phyloP scores from a whole-genome alignment of 2,113 vertebrate genomes.

The Corydoras maculifer region DNA sequence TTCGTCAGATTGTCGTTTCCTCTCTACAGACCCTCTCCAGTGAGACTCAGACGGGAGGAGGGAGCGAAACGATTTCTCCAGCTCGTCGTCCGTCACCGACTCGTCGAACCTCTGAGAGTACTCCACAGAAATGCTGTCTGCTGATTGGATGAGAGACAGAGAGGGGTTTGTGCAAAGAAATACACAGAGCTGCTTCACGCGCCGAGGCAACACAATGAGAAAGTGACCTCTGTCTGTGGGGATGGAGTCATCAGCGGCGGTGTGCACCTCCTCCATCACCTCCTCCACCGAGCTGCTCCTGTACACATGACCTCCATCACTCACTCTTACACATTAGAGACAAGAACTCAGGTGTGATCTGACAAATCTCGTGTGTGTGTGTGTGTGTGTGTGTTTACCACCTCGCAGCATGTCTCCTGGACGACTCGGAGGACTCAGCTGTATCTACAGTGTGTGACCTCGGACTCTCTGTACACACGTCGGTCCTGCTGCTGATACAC shows the following conservation, averaged over 20 bases:
- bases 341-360: not conserved
- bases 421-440: conserved; percentile 56
- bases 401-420: conserved; percentile 74
- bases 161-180: not conserved
- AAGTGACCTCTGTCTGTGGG: conserved; percentile 77
- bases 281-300: conserved; percentile 73
- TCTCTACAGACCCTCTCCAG: conserved; percentile 83
- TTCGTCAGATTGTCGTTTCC: conserved; percentile 84
- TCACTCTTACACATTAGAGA: conserved; percentile 63
- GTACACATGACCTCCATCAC: conserved; percentile 50
- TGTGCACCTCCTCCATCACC: conserved; percentile 74
- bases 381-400: conserved; percentile 39
- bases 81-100: conserved; percentile 91
- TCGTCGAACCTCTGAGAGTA: conserved; percentile 91
- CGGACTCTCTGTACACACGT: conserved; percentile 31
- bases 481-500: conserved; percentile 63
- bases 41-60: conserved; percentile 90
- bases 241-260: conserved; percentile 73
- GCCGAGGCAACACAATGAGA: not conserved
- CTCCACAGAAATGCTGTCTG: conserved; percentile 79
- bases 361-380: too few species aligned
- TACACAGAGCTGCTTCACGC: not conserved
- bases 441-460: too few species aligned
- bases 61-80: conserved; percentile 89
- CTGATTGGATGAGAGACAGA: conserved; percentile 18